A percentile compares a stretch with the other conserved stretches of the same genome.
Evolutionary conservation across 2,113 vertebrate genomes (phyloP).

Genomic region (Ploceus nigricollis): DNA sequence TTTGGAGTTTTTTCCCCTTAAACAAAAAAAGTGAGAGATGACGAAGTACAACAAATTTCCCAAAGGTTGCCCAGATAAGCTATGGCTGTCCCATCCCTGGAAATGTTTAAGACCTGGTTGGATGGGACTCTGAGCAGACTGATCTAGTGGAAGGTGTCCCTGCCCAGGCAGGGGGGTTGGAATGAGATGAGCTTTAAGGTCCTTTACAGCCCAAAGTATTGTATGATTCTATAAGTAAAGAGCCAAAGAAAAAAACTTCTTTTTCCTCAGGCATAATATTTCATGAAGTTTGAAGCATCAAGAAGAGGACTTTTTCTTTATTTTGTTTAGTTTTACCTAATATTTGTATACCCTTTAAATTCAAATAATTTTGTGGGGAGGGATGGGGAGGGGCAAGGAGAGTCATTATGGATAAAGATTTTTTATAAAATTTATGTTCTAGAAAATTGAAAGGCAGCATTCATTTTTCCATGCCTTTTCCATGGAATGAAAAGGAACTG

Average conservation of each 20-base stretch:
- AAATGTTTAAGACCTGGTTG: not conserved
- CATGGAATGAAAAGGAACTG: not conserved
- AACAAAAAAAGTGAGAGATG: not conserved
- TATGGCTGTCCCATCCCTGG: not conserved
- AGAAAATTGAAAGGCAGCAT: not conserved
- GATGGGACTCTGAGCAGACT: not conserved
- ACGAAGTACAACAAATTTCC: not conserved
- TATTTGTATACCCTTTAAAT: not conserved
- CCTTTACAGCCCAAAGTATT: not conserved
- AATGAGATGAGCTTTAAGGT: not conserved
- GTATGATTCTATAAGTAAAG: not conserved
- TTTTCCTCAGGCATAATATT: not conserved
- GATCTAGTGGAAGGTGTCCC: not conserved
- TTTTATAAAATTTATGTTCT: not conserved
- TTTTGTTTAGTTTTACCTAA: not conserved
- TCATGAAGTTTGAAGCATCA: not conserved
- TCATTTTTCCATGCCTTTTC: not conserved
- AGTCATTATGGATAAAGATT: not conserved
- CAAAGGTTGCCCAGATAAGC: not conserved
- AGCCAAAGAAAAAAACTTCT: not conserved
- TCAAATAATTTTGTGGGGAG: not conserved
- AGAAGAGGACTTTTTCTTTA: not conserved
- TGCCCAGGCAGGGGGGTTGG: accelerated
- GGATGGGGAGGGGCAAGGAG: accelerated
- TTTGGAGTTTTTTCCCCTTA: not conserved